Conservation (phyloP, 2,113 vertebrate species). For the Apodemus sylvaticus region DNA sequence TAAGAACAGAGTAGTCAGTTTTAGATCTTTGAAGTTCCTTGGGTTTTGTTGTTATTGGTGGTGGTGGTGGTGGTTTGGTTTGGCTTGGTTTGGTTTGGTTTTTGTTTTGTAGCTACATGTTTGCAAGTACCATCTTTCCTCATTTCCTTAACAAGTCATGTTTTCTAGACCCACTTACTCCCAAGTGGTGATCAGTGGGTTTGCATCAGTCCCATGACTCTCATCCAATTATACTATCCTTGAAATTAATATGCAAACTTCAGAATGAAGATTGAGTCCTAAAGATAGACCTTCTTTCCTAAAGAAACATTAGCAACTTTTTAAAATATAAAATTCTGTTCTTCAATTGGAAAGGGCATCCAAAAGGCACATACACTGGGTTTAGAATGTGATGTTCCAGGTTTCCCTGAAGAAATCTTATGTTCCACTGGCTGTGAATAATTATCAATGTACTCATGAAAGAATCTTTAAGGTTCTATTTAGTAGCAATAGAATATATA, state of each 20-base stretch:
- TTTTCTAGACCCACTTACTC: neutral
- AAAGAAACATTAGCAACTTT: slow-evolving; percentile 5
- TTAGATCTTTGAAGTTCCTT: slow-evolving; percentile 63
- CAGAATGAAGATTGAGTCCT: slow-evolving; percentile 27
- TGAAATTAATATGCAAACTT: neutral
- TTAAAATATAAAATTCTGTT: slow-evolving; percentile 45
- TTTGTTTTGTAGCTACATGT: slow-evolving; percentile 51
- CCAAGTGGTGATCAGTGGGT: slow-evolving; percentile 19
- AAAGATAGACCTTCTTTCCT: neutral
- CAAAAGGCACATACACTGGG: neutral
- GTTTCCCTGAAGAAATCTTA: neutral
- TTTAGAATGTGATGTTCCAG: slow-evolving; percentile 16
- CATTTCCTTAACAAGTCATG: slow-evolving; percentile 55
- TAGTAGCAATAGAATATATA: neutral
- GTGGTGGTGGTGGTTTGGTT: too few species aligned
- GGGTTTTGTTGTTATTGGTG: too few species aligned
- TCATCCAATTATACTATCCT: slow-evolving; percentile 16
- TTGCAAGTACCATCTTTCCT: slow-evolving; percentile 55
- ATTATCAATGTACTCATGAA: neutral
- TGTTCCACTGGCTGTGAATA: neutral
- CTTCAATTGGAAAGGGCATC: slow-evolving; percentile 8
- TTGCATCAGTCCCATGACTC: slow-evolving; percentile 43
- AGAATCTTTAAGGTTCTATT: slow-evolving; percentile 8
- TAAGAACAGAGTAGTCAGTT: slow-evolving; percentile 68
- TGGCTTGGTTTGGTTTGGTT: neutral